Conservation (phyloP, 2,888 invertebrate genomes). For the Buathra laborator region DNA sequence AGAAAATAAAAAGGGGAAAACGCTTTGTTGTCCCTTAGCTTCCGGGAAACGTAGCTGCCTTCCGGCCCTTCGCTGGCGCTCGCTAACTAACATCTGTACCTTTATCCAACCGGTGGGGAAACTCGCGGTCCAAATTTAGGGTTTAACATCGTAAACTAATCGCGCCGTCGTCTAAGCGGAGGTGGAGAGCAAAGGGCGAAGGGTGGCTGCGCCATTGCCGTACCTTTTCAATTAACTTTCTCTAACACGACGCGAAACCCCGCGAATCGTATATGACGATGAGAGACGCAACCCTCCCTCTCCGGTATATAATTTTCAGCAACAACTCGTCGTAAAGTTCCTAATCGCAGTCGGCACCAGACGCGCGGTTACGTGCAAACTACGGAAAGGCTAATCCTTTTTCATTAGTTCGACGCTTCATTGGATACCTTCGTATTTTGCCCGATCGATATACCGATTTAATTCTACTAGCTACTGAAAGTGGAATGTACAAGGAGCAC, state of each 20-base stretch:
- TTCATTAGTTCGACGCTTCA: conserved; percentile 57
- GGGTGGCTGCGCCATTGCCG: conserved; percentile 45
- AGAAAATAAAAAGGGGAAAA: too few relatives aligned
- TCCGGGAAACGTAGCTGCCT: conserved; percentile 18
- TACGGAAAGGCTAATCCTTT: conserved; percentile 73
- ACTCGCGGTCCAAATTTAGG: conserved; percentile 65
- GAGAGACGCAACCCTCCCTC: conserved; percentile 4
- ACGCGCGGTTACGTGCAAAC: conserved; percentile 69
- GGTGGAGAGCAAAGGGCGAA: neutral
- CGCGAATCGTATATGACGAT: conserved; percentile 43
- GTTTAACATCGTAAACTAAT: conserved; percentile 67
- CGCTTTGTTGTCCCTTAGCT: conserved; percentile 7
- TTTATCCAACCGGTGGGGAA: conserved; percentile 54
- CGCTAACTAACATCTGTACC: conserved; percentile 30
- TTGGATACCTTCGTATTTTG: conserved; percentile 2
- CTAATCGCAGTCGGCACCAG: conserved; percentile 50
- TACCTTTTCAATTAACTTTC: conserved; percentile 79
- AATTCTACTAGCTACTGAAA: neutral
- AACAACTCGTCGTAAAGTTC: neutral
- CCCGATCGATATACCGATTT: neutral
- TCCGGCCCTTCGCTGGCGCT: neutral
- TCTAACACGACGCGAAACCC: conserved; percentile 64
- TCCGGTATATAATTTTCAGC: neutral
- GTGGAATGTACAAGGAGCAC: neutral
- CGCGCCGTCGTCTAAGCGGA: conserved; percentile 52